Base-by-base conservation (phyloP, 2,888 invertebrate genomes). In the Cyrtodaria siliqua region DNA sequence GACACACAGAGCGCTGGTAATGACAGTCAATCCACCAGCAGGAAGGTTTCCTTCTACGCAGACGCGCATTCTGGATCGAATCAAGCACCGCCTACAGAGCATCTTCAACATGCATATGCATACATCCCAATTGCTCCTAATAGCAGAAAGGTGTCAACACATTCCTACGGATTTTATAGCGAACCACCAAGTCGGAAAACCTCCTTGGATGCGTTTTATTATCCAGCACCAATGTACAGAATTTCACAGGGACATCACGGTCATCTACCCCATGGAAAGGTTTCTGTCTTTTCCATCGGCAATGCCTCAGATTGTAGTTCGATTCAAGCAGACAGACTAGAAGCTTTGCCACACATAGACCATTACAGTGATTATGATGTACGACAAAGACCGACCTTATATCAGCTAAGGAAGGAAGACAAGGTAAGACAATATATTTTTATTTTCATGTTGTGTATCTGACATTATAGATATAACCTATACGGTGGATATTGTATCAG, bases 301-400 rank as follows among this genome's bases (percentile, higher is more conserved):
- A 75, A 68, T 24, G 42, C 26, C 1, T 78, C 78, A 4, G 81
- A 78, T 27, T 44, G 71, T 0, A 81, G 82, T 20, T 68, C 66
- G 16, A 73, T 81, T 9, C 79, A 79, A 23, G 75, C 73, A 20
- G 86, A 96, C 68, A 96, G 96, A 0, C 95, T 96, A 85, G 97
- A 97, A 92, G 96, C 96, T 1, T 92, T 97, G 42, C 97, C 97
- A 0, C 94, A 96, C 68, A 94, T 96, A 93, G 97, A 97, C 90
- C 96, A 97, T 92, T 97, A 97, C 91, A 77, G 77, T 23, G 62
- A 74, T 20, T 77, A 72, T 55, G 85, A 84, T 24, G 68, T 83
- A 29, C 63, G 80, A 42, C 83, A 83, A 27, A 64, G 93, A 52
- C 93, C 93, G 2, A 93, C 93, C 0, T 68, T 93, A n/a, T 90